Evolutionary conservation across 37 sponge, comb jelly and placozoan genomes (phyloP), one percentile per base, ranked within the genome.

Genomic region (Crambe crambe): DNA sequence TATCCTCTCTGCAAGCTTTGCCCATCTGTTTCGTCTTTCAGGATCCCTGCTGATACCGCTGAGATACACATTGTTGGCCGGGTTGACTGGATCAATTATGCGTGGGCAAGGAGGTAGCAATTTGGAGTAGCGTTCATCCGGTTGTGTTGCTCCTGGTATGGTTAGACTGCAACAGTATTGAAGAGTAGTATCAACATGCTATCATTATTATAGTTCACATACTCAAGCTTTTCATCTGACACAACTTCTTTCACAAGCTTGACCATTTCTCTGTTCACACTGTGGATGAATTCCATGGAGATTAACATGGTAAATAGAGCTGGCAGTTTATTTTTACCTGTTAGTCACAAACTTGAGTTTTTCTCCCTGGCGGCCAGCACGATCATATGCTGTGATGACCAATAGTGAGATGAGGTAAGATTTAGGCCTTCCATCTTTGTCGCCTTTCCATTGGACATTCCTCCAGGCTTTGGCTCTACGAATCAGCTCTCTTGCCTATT

Each of bases 41-140:
- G n/a, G n/a, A n/a, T n/a, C n/a, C n/a, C n/a, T n/a, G n/a, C n/a
- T 68, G 9, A 92, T 58, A 0, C 88, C 92, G 38, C 73, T 79
- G 23, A 27, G 21, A 58, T 92, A 92, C 23, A 92, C 72, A 64
- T 92, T 87, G 58, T 92, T 84, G 73, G 80, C 68, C 31, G 92
- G 92, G 64, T 92, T 87, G 30, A 85, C 92, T 39, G 87, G 88
- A 37, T 92, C 92, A 35, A 87, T 31, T 44, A 92, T 87, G 40
- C 72, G 89, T 9, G 65, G 42, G 22, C 56, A 59, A 27, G 65
- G 43, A 0, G 58, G 40, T n/a, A 67, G 34, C n/a, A 83, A 42
- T 21, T 30, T 40, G 5, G 68, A 58, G 29, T 83, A 83, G 26
- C 56, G 69, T 23, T 29, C n/a, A n/a, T n/a, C n/a, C n/a, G n/a